phyloP scores from a whole-genome alignment of 2,113 vertebrate genomes.

The Lontra canadensis region DNA sequence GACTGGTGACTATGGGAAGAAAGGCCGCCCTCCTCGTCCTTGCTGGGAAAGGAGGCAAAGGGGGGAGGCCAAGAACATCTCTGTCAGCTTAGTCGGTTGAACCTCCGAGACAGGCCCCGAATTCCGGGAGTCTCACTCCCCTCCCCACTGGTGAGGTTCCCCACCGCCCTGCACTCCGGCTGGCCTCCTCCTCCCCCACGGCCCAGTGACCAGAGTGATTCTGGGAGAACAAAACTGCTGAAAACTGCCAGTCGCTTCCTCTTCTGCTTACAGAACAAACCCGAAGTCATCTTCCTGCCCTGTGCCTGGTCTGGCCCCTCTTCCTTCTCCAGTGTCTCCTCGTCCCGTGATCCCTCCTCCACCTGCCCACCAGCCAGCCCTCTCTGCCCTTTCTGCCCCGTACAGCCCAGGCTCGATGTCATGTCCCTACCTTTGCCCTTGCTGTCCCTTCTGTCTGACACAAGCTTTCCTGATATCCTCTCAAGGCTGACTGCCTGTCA shows the following conservation, averaged over 20 bases:
- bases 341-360: fast-evolving
- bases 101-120: not conserved
- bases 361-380: fast-evolving
- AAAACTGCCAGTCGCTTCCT: not conserved
- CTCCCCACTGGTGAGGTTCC: not conserved
- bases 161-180: too few relatives aligned
- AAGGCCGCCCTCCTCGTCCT: not conserved
- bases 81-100: fast-evolving
- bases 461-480: too few relatives aligned
- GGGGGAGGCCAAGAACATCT: not conserved
- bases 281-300: not conserved
- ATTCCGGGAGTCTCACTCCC: fast-evolving
- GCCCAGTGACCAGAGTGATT: not conserved
- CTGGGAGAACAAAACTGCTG: not conserved
- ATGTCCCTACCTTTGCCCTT: not conserved
- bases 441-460: not conserved
- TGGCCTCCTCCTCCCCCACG: not conserved
- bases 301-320: not conserved
- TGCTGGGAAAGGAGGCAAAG: not conserved
- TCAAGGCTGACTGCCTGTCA: not conserved
- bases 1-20: not conserved
- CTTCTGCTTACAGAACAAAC: not conserved
- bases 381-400: too few relatives aligned
- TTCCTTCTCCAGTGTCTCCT: not conserved
- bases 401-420: too few relatives aligned